A percentile compares a stretch with the other conserved stretches of the same genome.
These are phyloP conservation scores for Sander vitreus DNA, from an alignment of 2,113 vertebrate genomes.

Conservation along the genomic window DNA sequence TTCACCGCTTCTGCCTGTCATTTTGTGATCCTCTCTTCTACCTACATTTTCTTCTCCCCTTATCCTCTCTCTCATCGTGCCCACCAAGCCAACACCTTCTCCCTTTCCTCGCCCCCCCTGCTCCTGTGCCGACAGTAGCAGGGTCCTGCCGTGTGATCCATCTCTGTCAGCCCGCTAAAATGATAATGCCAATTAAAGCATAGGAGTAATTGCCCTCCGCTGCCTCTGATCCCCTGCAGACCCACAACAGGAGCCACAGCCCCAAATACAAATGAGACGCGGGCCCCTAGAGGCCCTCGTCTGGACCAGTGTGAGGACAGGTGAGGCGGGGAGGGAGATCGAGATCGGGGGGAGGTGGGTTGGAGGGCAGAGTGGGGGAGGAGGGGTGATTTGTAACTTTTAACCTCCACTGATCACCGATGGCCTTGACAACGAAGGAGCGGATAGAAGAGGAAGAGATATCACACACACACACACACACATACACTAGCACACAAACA, in stretches of 20 bases:
- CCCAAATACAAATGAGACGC: slow-evolving; percentile 86
- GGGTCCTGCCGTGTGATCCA: slow-evolving; percentile 85
- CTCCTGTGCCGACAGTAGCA: slow-evolving; percentile 63
- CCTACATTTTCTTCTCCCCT: slow-evolving; percentile 30
- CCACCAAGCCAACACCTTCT: slow-evolving; percentile 38
- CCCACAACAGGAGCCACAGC: slow-evolving; percentile 83
- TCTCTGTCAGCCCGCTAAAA: slow-evolving; percentile 95
- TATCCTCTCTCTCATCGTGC: slow-evolving; percentile 33
- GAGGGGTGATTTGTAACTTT: slow-evolving; percentile 87
- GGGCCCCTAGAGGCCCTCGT: slow-evolving; percentile 62
- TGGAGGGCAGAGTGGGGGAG: slow-evolving; percentile 52
- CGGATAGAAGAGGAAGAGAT: slow-evolving; percentile 54
- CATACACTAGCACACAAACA: slow-evolving; percentile 37
- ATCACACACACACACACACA: slow-evolving; percentile 43
- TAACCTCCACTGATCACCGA: slow-evolving; percentile 87
- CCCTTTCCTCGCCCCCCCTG: background rate
- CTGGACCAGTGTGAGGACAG: slow-evolving; percentile 55
- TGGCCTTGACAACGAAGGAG: slow-evolving; percentile 77
- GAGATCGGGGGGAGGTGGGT: slow-evolving; percentile 20
- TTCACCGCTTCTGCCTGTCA: slow-evolving; percentile 44
- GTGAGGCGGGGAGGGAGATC: slow-evolving; percentile 39
- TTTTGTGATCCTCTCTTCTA: slow-evolving; percentile 38
- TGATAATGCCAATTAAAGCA: slow-evolving; percentile 96
- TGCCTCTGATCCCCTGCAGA: slow-evolving; percentile 84
- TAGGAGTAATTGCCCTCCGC: slow-evolving; percentile 91